A percentile compares a stretch with the other conserved stretches of the same genome.
These are phyloP conservation scores for Meteorus cinctellus DNA, from an alignment of 2,888 invertebrate genomes.

Conservation along the genomic window DNA sequence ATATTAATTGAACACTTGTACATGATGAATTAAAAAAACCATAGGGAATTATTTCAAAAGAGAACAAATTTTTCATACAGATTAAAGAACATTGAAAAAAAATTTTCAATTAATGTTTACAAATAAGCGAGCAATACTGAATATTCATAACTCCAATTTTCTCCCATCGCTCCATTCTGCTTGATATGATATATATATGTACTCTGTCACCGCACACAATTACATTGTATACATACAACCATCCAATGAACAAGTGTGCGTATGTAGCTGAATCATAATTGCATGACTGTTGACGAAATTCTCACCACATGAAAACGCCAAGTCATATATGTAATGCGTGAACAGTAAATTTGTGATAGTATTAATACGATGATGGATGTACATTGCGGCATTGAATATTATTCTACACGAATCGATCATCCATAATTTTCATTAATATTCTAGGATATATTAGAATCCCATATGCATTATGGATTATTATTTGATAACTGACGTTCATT, in stretches of 20 bases:
- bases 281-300: constrained; percentile 23
- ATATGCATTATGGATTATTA: too few relatives aligned
- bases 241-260: not conserved
- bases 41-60: not conserved
- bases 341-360: constrained; percentile 10
- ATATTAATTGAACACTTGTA: not conserved
- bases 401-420: not conserved
- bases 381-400: not conserved
- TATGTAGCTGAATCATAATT: constrained; percentile 19
- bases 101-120: constrained; percentile 42
- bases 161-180: not conserved
- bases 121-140: constrained; percentile 35
- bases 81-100: constrained; percentile 36
- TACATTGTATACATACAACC: not conserved
- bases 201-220: not conserved
- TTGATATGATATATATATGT: not conserved
- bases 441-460: too few relatives aligned
- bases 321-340: constrained; percentile 1
- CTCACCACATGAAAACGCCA: not conserved
- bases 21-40: not conserved
- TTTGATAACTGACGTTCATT: too few relatives aligned
- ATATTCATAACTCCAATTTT: constrained; percentile 47
- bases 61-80: constrained; percentile 1
- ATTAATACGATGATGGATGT: constrained; percentile 19
- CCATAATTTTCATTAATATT: not conserved